A percentile compares a stretch with the other conserved stretches of the same genome.
Conservation (phyloP, 1,140 invertebrate species). For the Penaeus chinensis region DNA sequence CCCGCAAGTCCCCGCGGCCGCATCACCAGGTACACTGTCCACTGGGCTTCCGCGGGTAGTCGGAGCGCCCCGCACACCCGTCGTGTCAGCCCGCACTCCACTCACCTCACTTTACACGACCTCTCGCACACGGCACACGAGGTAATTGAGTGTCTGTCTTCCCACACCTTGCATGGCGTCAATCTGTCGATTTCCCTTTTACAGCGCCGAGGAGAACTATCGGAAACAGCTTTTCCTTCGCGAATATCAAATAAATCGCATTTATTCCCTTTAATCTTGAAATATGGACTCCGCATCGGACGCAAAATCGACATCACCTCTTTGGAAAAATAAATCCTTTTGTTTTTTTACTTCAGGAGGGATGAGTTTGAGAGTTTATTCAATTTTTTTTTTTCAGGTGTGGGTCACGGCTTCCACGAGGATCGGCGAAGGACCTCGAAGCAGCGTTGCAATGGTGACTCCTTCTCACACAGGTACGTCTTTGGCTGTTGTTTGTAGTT, state of each 20-base stretch:
- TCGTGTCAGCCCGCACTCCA: conserved; percentile 37
- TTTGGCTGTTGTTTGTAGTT: not conserved
- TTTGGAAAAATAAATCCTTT: no score
- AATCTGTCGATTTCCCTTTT: not conserved
- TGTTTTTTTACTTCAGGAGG: no score
- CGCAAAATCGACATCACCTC: no score
- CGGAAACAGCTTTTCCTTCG: no score
- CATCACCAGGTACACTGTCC: conserved; percentile 70
- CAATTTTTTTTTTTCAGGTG: conserved; percentile 62
- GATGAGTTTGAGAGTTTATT: not conserved
- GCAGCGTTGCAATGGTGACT: conserved; percentile 47
- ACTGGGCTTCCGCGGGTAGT: conserved; percentile 62
- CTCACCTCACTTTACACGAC: conserved; percentile 51
- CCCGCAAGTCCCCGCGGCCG: conserved; percentile 70
- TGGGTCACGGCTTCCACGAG: conserved; percentile 77
- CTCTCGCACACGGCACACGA: conserved; percentile 43
- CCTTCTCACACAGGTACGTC: conserved; percentile 48
- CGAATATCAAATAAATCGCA: no score
- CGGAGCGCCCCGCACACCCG: conserved; percentile 26
- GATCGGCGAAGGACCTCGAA: conserved; percentile 72
- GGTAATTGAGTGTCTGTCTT: not conserved
- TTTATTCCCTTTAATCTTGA: no score
- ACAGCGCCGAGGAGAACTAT: not conserved
- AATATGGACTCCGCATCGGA: no score
- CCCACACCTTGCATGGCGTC: not conserved